Evolutionary conservation across 2,113 vertebrate genomes (phyloP).

Genomic region (Lucifuga dentata): DNA sequence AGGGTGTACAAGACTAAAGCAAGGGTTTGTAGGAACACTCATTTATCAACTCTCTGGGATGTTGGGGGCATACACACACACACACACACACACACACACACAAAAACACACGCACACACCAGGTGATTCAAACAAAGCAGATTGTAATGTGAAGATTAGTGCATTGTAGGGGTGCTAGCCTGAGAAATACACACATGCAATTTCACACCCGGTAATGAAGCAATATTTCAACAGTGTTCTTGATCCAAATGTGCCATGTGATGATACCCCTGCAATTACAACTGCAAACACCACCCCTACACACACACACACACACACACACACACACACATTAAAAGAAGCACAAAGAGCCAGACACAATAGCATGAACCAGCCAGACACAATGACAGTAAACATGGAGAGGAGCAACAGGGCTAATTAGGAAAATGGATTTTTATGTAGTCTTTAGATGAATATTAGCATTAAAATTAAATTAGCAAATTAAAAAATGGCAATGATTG

Average conservation of each 20-base stretch:
- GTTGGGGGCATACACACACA: constrained; percentile 11
- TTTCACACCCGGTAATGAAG: constrained; percentile 10
- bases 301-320: constrained; percentile 16
- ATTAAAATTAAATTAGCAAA: not conserved
- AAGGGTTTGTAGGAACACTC: constrained; percentile 47
- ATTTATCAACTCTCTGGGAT: constrained; percentile 62
- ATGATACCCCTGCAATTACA: constrained; percentile 29
- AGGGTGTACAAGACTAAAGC: constrained; percentile 60
- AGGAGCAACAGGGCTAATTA: constrained; percentile 9
- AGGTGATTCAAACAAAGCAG: constrained; percentile 65
- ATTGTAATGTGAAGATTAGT: constrained; percentile 55
- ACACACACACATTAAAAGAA: not conserved
- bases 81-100: constrained; percentile 8
- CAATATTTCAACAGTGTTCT: constrained; percentile 11
- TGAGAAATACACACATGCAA: not conserved
- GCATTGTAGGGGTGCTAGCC: constrained; percentile 34
- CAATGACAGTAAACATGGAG: constrained; percentile 29
- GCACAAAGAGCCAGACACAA: constrained; percentile 62
- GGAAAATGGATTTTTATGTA: not conserved
- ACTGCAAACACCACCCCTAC: not conserved
- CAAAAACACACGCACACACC: constrained; percentile 37
- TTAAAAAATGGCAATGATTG: too few species aligned
- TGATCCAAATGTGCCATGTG: constrained; percentile 42
- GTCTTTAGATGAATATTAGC: not conserved
- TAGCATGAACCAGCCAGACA: constrained; percentile 51